Conservation (phyloP, 2,888 invertebrate species). For the Drosophila multiciliata region DNA sequence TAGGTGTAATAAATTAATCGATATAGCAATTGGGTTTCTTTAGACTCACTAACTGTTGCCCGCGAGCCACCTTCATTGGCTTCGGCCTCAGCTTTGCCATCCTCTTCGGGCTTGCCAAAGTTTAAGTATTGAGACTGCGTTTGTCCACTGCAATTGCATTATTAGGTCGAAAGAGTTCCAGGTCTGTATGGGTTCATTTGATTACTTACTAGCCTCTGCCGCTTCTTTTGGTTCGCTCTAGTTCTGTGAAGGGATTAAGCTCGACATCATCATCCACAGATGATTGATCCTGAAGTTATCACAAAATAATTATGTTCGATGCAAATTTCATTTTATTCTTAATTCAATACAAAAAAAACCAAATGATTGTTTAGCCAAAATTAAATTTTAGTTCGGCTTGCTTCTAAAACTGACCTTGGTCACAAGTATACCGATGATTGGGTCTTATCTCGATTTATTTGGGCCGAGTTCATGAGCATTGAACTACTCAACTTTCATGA, state of each 20-base stretch:
- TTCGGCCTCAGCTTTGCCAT: conserved; percentile 93
- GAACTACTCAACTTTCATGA: conserved; percentile 49
- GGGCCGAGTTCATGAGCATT: conserved; percentile 59
- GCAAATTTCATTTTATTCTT: conserved; percentile 63
- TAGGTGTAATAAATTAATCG: neutral
- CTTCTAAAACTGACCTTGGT: conserved; percentile 73
- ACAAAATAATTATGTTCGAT: conserved; percentile 58
- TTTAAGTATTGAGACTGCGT: conserved; percentile 94
- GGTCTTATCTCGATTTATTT: conserved; percentile 61
- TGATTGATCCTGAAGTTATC: conserved; percentile 54
- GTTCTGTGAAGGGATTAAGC: conserved; percentile 43
- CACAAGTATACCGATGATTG: conserved; percentile 38
- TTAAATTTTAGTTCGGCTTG: conserved; percentile 14
- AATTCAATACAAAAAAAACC: neutral
- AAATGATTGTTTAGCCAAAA: neutral
- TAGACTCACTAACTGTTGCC: conserved; percentile 83
- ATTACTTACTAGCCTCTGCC: conserved; percentile 82
- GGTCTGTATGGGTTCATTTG: neutral
- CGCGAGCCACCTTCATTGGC: conserved; percentile 87
- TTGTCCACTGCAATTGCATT: conserved; percentile 86
- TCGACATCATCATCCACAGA: conserved; percentile 48
- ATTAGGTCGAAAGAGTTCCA: neutral
- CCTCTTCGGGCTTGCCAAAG: conserved; percentile 87
- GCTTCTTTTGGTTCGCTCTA: conserved; percentile 80
- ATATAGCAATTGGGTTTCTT: neutral